Conservation (phyloP, 2,888 invertebrate species). For the Cataglyphis albicans region DNA sequence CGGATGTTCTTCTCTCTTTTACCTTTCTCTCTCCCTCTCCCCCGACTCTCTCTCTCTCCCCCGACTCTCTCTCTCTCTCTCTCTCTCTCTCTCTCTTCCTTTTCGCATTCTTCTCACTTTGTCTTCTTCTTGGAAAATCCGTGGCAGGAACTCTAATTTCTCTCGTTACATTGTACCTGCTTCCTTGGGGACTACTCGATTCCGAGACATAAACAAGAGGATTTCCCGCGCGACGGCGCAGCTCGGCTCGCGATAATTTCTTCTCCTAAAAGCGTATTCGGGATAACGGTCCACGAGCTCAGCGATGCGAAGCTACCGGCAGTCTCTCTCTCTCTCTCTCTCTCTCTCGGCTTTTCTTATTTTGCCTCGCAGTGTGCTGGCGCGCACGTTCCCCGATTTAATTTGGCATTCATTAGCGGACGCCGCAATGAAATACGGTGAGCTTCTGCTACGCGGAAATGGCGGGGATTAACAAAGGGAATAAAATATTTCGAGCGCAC, state of each 20-base stretch:
- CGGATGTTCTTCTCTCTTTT: conserved; percentile 15
- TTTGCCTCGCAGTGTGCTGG: conserved; percentile 42
- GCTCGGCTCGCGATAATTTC: conserved; percentile 55
- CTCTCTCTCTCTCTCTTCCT: not conserved
- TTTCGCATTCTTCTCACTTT: conserved; percentile 21
- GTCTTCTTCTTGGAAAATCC: conserved; percentile 53
- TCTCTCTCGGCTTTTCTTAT: conserved; percentile 35
- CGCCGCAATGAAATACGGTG: conserved; percentile 56
- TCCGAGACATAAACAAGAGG: conserved; percentile 68
- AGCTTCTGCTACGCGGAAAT: conserved; percentile 41
- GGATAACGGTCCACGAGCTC: conserved; percentile 54
- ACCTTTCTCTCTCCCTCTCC: not conserved
- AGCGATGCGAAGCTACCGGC: conserved; percentile 47
- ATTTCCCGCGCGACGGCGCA: conserved; percentile 54
- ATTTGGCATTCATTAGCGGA: conserved; percentile 63
- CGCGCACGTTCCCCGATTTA: conserved; percentile 53
- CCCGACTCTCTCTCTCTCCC: conserved; percentile 9
- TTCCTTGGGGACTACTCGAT: conserved; percentile 65
- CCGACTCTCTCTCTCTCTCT: conserved; percentile 11
- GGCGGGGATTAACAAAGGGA: conserved; percentile 50
- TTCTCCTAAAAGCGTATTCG: conserved; percentile 48
- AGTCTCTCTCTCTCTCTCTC: not conserved
- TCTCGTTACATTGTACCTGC: conserved; percentile 63
- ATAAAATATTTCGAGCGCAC: conserved; percentile 48
- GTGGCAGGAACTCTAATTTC: conserved; percentile 63